phyloP scores from a whole-genome alignment of 2,797 vertebrate genomes.

The Mormyrops attenuatus region DNA sequence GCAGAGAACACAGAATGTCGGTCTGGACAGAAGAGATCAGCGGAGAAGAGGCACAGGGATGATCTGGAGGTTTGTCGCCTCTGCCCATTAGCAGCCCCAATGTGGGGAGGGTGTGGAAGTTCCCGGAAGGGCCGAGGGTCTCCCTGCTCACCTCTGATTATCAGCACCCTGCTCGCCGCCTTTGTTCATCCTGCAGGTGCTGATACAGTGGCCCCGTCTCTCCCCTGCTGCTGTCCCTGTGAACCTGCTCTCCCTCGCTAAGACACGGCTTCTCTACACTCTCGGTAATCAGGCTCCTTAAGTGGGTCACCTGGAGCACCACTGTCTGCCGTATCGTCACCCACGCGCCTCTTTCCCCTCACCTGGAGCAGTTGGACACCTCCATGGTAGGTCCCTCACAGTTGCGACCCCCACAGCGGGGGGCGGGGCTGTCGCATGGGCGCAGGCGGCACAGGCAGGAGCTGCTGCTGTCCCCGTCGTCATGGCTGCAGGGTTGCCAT shows the following conservation, averaged over 20 bases:
- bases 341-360: neutral
- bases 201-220: neutral
- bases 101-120: neutral
- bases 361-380: slow-evolving; percentile 96
- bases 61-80: slow-evolving; percentile 30
- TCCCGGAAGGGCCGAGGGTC: neutral
- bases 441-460: slow-evolving; percentile 85
- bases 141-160: neutral
- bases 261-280: neutral
- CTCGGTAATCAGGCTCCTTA: neutral
- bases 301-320: neutral
- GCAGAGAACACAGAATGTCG: slow-evolving; percentile 26
- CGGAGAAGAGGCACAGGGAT: neutral
- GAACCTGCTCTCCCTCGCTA: neutral
- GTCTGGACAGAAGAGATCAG: neutral
- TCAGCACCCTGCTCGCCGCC: neutral
- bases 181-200: neutral
- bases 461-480: slow-evolving; percentile 80
- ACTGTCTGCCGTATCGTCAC: neutral
- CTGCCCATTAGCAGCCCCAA: slow-evolving; percentile 20
- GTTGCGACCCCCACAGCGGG: slow-evolving; percentile 78
- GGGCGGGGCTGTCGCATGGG: slow-evolving; percentile 78
- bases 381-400: slow-evolving; percentile 85
- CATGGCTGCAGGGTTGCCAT: slow-evolving; percentile 90
- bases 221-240: neutral